These are phyloP conservation scores for Pantala flavescens DNA, from an alignment of 1,140 invertebrate species.

Conservation along the genomic window DNA sequence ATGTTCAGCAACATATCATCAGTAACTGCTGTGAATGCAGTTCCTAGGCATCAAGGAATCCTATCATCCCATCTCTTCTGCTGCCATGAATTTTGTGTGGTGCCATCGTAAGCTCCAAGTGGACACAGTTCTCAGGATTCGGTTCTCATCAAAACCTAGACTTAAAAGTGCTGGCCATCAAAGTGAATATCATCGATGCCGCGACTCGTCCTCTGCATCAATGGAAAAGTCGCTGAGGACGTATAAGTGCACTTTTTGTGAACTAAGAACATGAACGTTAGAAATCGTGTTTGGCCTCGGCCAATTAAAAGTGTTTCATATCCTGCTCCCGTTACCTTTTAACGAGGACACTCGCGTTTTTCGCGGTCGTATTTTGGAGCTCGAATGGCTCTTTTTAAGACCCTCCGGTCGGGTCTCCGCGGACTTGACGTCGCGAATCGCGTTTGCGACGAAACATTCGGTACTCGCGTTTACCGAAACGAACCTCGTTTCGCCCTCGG, in stretches of 20 bases:
- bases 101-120: background rate
- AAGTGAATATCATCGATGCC: background rate
- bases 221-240: background rate
- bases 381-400: background rate
- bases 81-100: background rate
- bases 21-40: background rate
- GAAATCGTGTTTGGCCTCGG: background rate
- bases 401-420: background rate
- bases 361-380: background rate
- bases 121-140: background rate
- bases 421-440: background rate
- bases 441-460: background rate
- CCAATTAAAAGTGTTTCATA: background rate
- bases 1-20: background rate
- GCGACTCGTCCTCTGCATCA: background rate
- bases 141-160: background rate
- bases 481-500: background rate
- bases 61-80: background rate
- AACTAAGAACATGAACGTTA: background rate
- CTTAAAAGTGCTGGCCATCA: background rate
- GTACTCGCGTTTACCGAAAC: background rate
- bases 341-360: slow-evolving; percentile 3
- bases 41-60: background rate
- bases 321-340: background rate
- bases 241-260: background rate